These are phyloP conservation scores for Laterallus jamaicensis DNA, from an alignment of 2,113 vertebrate genomes.

Conservation along the genomic window DNA sequence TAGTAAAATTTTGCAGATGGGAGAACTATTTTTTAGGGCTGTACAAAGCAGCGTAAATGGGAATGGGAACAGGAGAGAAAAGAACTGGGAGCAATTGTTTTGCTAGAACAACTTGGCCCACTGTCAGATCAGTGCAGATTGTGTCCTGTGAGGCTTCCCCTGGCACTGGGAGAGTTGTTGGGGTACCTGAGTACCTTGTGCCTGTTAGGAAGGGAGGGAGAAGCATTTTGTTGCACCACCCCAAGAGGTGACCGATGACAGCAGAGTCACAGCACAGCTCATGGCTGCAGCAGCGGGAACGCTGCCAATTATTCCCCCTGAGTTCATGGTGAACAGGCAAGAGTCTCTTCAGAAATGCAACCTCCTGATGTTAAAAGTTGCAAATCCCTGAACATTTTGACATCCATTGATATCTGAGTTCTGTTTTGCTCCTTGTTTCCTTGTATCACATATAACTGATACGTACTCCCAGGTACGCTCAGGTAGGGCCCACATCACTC, in stretches of 20 bases:
- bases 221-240: neutral
- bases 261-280: neutral
- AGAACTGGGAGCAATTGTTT: neutral
- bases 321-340: neutral
- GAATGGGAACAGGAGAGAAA: neutral
- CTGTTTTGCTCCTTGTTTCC: neutral
- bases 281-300: neutral
- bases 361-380: neutral
- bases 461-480: neutral
- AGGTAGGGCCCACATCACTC: fast-evolving
- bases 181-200: too few relatives aligned
- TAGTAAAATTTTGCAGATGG: neutral
- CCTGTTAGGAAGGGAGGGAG: neutral
- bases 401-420: neutral
- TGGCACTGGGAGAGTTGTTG: neutral
- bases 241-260: neutral
- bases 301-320: neutral
- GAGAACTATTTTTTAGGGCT: neutral
- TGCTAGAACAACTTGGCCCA: neutral
- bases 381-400: neutral
- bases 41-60: neutral
- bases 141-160: neutral
- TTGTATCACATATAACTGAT: fast-evolving
- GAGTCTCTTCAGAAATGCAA: neutral
- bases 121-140: neutral